Conservation (phyloP, 1,140 invertebrate species). For the Cyclina sinensis region DNA sequence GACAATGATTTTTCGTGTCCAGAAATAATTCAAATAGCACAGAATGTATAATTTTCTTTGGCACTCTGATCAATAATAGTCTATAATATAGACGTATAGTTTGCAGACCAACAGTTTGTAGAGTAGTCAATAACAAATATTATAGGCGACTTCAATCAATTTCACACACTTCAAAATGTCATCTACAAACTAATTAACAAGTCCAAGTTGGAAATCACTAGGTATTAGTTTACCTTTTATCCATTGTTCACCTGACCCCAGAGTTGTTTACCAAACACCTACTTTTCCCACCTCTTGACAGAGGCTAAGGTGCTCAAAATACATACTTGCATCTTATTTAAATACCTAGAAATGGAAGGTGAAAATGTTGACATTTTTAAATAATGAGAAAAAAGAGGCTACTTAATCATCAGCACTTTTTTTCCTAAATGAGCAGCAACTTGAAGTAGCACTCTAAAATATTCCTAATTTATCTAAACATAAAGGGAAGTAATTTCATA, state of each 20-base stretch:
- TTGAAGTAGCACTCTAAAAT: too few species aligned
- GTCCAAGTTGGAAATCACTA: neutral
- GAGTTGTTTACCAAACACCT: constrained; percentile 1
- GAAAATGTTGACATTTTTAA: neutral
- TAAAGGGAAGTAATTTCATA: too few species aligned
- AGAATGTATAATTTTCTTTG: constrained; percentile 20
- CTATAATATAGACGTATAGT: neutral
- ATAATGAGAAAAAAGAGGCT: neutral
- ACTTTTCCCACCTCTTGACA: neutral
- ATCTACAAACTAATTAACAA: constrained; percentile 40
- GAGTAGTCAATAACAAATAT: neutral
- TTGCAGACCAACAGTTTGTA: neutral
- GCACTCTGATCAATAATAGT: neutral
- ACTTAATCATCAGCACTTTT: too few species aligned
- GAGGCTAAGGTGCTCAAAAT: neutral
- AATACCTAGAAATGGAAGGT: neutral
- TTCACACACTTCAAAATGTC: constrained; percentile 39
- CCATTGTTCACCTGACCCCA: constrained; percentile 1
- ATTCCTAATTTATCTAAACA: too few species aligned
- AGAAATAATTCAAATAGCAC: constrained; percentile 5
- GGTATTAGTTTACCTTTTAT: constrained; percentile 52
- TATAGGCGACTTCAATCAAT: constrained; percentile 27
- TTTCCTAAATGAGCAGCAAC: too few species aligned
- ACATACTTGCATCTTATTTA: neutral
- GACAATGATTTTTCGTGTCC: neutral